These are phyloP conservation scores for Pyrgilauda ruficollis DNA, from an alignment of 2,113 vertebrate species.

Conservation along the genomic window DNA sequence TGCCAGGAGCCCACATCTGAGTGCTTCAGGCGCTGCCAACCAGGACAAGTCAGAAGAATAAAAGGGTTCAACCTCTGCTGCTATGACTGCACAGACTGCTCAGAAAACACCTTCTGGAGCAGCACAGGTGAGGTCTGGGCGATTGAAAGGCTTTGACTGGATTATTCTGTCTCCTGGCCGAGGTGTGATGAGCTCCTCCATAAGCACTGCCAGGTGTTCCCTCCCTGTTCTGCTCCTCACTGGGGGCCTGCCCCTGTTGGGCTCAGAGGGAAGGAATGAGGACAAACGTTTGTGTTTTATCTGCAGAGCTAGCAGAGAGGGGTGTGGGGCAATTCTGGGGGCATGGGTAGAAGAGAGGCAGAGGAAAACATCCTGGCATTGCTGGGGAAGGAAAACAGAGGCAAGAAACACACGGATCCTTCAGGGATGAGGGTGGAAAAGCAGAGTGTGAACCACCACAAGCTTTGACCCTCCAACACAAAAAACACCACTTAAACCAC, in stretches of 20 bases:
- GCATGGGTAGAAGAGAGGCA: neutral
- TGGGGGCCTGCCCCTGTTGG: neutral
- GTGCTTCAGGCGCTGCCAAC: slow-evolving; percentile 78
- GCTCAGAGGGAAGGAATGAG: neutral
- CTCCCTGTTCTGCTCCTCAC: neutral
- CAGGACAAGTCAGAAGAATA: slow-evolving; percentile 74
- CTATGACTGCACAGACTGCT: slow-evolving; percentile 86
- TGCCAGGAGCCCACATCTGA: slow-evolving; percentile 79
- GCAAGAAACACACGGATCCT: neutral
- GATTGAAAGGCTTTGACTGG: neutral
- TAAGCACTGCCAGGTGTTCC: neutral
- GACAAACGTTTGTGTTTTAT: accelerated
- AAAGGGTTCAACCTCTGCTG: slow-evolving; percentile 76
- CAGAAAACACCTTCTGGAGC: slow-evolving; percentile 76
- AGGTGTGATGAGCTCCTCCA: neutral
- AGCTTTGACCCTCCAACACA: neutral
- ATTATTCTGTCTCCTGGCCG: neutral
- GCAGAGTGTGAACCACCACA: accelerated
- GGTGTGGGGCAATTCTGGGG: neutral
- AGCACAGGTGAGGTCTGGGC: slow-evolving; percentile 35
- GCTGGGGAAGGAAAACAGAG: neutral
- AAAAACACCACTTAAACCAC: neutral
- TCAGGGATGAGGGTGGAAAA: neutral
- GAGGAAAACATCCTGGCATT: neutral
- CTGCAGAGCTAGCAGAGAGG: neutral